Percentiles rank a stretch among this genome's conserved stretches.
phyloP scores from a whole-genome alignment of 1,140 invertebrate species.

The Drosophila bipectinata region DNA sequence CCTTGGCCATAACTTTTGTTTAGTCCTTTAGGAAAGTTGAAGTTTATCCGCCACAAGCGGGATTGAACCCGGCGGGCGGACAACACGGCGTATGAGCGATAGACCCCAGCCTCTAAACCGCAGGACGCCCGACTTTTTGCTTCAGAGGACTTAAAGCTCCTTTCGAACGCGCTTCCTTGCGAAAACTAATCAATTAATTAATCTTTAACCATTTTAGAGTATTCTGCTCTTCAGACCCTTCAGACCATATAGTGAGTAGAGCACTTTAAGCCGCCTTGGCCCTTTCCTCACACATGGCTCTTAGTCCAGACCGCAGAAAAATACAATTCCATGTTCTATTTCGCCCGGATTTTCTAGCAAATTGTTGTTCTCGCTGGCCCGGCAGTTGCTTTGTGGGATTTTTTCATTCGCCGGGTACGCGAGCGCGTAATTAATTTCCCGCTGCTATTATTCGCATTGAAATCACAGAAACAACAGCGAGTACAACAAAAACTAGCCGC shows the following conservation, averaged over 20 bases:
- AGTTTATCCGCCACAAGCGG: no score
- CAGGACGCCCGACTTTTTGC: no score
- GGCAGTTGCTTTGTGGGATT: constrained; percentile 38
- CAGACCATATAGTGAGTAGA: no score
- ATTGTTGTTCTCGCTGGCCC: not conserved
- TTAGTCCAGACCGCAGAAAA: constrained; percentile 15
- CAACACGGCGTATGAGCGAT: not conserved
- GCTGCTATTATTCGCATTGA: constrained; percentile 60
- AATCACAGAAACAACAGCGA: constrained; percentile 35
- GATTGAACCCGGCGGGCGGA: no score
- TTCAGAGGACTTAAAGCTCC: no score
- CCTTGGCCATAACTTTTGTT: not conserved
- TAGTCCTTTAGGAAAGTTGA: no score
- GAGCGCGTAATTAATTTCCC: constrained; percentile 72
- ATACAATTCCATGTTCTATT: constrained; percentile 43
- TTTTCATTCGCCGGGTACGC: constrained; percentile 46
- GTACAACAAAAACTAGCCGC: constrained; percentile 46
- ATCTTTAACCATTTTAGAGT: not conserved
- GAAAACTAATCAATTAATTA: not conserved
- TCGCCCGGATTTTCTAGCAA: constrained; percentile 18
- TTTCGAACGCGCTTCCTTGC: no score
- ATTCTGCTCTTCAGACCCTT: no score
- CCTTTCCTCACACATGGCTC: not conserved
- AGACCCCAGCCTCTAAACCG: no score
- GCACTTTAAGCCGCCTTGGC: not conserved